phyloP scores from a whole-genome alignment of 2,888 invertebrate genomes.

The Macropis europaea region DNA sequence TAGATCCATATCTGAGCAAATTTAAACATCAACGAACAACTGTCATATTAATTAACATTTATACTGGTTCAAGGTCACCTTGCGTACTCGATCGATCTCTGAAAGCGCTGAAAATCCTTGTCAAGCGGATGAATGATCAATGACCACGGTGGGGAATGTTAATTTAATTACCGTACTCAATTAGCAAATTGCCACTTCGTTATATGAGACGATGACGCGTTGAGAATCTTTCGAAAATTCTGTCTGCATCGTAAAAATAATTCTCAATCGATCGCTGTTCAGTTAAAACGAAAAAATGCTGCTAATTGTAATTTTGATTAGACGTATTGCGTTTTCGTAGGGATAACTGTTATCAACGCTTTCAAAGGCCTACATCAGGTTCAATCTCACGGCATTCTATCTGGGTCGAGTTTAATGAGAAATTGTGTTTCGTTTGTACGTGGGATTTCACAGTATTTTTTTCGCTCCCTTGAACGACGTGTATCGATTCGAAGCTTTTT shows the following conservation, averaged over 20 bases:
- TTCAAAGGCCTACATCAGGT: neutral
- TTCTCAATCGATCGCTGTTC: too few species aligned
- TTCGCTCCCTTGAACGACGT: neutral
- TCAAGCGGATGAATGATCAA: constrained; percentile 1
- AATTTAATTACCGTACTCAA: constrained; percentile 29
- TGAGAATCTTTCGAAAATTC: neutral
- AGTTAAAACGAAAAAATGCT: too few species aligned
- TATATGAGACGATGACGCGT: neutral
- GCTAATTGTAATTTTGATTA: too few species aligned
- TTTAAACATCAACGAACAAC: neutral
- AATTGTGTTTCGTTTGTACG: neutral
- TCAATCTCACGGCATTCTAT: neutral
- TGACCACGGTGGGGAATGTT: neutral
- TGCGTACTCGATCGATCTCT: neutral
- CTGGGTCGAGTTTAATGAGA: too few species aligned
- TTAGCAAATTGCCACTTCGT: constrained; percentile 22
- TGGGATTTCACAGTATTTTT: neutral
- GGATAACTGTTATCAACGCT: too few species aligned
- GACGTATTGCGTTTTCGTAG: neutral
- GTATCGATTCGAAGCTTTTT: constrained; percentile 22
- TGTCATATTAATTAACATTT: neutral
- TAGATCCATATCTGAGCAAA: too few species aligned
- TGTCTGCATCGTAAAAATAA: neutral
- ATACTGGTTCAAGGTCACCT: neutral
- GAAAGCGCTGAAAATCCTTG: constrained; percentile 3